Evolutionary conservation across 2,113 vertebrate species (phyloP).

Genomic region (Bufo gargarizans): DNA sequence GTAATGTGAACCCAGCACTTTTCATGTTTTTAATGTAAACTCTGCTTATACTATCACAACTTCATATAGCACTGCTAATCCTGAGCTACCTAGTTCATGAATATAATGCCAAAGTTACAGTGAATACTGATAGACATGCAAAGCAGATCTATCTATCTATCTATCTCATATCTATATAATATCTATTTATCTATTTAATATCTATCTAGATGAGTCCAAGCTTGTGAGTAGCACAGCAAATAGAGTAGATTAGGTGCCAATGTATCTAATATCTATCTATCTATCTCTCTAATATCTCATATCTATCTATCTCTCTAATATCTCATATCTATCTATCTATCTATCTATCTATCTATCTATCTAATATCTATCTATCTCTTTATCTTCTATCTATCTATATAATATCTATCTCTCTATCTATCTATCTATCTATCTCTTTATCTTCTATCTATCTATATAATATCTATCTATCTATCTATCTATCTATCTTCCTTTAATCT

Average conservation of each 20-base stretch:
- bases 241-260: no score
- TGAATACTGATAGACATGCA: no score
- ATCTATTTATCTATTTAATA: no score
- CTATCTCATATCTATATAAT: background rate
- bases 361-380: background rate
- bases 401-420: background rate
- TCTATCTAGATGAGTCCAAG: no score
- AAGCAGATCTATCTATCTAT: background rate
- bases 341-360: background rate
- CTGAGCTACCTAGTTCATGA: no score
- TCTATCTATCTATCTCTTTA: background rate
- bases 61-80: no score
- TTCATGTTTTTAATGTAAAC: no score
- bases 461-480: background rate
- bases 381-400: background rate
- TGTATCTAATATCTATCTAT: background rate
- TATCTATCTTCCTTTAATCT: background rate
- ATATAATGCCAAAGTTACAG: no score
- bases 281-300: background rate
- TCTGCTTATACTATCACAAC: no score
- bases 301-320: background rate
- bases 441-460: background rate
- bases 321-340: background rate
- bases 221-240: no score
- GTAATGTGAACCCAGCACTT: no score